Evolutionary conservation across 2,888 invertebrate genomes (phyloP), one percentile per base, ranked within the genome.

Genomic region (Scaptomyza cyrtandrae): DNA sequence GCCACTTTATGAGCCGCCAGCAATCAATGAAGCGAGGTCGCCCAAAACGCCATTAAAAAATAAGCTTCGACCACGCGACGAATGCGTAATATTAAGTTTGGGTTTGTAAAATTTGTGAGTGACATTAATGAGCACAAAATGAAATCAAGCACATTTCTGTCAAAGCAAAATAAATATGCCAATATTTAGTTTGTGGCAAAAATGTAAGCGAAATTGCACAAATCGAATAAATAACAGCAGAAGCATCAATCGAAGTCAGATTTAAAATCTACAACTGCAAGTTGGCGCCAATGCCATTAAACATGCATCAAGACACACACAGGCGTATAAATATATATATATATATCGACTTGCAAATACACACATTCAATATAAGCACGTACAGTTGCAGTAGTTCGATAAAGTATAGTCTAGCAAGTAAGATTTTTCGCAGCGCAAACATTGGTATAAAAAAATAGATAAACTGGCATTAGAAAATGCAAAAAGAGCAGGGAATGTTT

Each of bases 371-470:
- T 61, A 43, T 24, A 69, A 19, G 7, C 27, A 27, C 31, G 43
- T 58, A 43, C 67, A 61, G 50, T 45, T 66, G 55, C 29, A 41
- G 16, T 77, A 35, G 31, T 37, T 37, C 7, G 55, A 57, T 48
- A 7, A 14, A 14, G 14, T 7, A 39, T 14, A 29, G 6, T 33
- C 9, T 7, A 39, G 14, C n/a, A n/a, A n/a, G n/a, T n/a, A n/a
- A n/a, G n/a, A n/a, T 58, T 52, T 49, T 52, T 56, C 64, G 16
- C 43, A 56, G 37, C 43, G 59, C 78, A 64, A 75, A 69, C 66
- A 72, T 74, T 78, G 70, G 61, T 48, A 46, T 44, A 64, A 58
- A 75, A 44, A 78, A 80, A 78, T n/a, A n/a, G n/a, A 65, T 71
- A 81, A 63, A 65, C 61, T 57, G 50, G 43, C 54, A 68, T 75